Base-by-base conservation (phyloP, 2,888 invertebrate genomes). In the Nasonia oneida region DNA sequence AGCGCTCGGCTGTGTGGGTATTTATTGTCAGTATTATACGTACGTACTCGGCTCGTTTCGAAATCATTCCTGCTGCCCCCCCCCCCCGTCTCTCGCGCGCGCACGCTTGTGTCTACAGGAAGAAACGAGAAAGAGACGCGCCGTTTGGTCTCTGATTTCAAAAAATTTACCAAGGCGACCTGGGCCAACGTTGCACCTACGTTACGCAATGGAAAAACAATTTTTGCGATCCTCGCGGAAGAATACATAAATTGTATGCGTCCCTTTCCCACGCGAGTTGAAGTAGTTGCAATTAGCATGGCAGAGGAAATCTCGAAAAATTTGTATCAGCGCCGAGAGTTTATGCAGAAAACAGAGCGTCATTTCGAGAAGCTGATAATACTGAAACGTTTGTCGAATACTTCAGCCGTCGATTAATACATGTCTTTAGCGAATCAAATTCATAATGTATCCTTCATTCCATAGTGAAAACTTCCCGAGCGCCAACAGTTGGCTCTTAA, bases 51-150 rank as follows among this genome's bases (percentile, higher is more conserved):
- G 64, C 64, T 2, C 18, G 18, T 77, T 83, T 74, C 73, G 74
- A 82, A 75, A 76, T 76, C 75, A 33, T 53, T 71, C 70, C 57
- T 77, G 77, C 57, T 77, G 77, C 5, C 37, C 64, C 67, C 39
- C 15, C 2, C 23, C 23, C 23, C 23, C 23, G 23, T 29, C 29
- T 29, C 29, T 29, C 29, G 29, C 18, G 23, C 29, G 50, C 12
- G 23, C 33, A 14, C 6, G 61, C 57, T 12, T 57, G 33, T 29
- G 39, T 29, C 23, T 23, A 50, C 47, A 1, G 15, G 23, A n/a
- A 64, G 37, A 23, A 42, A 73, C 42, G 29, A 29, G 71, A 73
- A 57, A 57, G 39, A 71, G 18, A 74, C 74, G 37, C 75, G 53
- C 67, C 23, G 75, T 53, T 47, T 76, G 18, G 57, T 4, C 57